A percentile compares a stretch with the other conserved stretches of the same genome.
Conservation (phyloP, 2,113 vertebrate genomes). For the Amphiprion percula region DNA sequence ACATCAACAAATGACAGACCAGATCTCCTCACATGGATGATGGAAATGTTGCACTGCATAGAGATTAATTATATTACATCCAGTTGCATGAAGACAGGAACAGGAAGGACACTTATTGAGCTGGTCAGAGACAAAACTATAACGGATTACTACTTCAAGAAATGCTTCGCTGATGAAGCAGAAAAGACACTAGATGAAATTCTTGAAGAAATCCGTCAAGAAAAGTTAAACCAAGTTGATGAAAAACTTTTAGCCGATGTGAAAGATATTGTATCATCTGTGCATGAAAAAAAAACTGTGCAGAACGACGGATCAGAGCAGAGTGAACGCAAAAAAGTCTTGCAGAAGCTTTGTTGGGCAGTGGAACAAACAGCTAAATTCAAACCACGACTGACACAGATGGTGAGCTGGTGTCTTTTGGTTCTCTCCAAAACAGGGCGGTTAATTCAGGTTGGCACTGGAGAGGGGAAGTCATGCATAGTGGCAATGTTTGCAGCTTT, state of each 20-base stretch:
- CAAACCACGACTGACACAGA: slow-evolving; percentile 68
- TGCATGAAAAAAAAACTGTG: not conserved
- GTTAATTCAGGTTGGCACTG: slow-evolving; percentile 74
- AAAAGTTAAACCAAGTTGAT: slow-evolving; percentile 39
- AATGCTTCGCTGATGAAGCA: not conserved
- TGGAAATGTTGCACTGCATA: slow-evolving; percentile 59
- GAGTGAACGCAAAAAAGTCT: not conserved
- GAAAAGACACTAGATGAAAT: slow-evolving; percentile 62
- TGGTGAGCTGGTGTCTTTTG: slow-evolving; percentile 79
- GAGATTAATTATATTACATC: slow-evolving; percentile 60
- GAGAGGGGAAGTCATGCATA: slow-evolving; percentile 80
- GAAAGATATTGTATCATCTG: slow-evolving; percentile 51
- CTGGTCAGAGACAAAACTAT: not conserved
- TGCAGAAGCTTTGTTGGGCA: slow-evolving; percentile 38
- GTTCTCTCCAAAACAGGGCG: slow-evolving; percentile 65
- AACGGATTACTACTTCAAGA: slow-evolving; percentile 4
- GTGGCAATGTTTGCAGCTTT: slow-evolving; percentile 82
- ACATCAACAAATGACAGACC: not conserved
- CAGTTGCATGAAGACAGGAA: not conserved
- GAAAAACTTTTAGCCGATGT: not conserved
- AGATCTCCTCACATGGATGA: slow-evolving; percentile 44
- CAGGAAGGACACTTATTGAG: not conserved
- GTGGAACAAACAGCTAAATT: slow-evolving; percentile 5
- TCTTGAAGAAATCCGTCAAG: slow-evolving; percentile 55
- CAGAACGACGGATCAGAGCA: too few relatives aligned